These are phyloP conservation scores for Clytia hemisphaerica DNA, from an alignment of 30 jellyfish, hydroid and myxozoan species.

Conservation along the genomic window DNA sequence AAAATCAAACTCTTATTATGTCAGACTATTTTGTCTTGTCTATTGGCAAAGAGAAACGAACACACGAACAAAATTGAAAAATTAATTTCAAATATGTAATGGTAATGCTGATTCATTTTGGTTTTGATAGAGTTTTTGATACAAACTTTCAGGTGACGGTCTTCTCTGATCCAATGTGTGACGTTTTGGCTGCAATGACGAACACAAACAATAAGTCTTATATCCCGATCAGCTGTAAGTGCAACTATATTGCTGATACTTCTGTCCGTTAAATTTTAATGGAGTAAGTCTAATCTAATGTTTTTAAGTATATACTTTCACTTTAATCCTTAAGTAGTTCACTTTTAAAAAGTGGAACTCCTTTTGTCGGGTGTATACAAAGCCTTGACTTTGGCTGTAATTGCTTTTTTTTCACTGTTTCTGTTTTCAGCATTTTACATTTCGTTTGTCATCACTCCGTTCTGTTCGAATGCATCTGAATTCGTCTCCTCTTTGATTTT, in stretches of 20 bases:
- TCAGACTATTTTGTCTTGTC: too few species aligned
- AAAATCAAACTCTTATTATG: too few species aligned
- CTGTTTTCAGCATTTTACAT: slow-evolving; percentile 67
- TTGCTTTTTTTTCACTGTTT: too few species aligned
- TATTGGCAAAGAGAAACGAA: too few species aligned
- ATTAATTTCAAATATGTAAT: too few species aligned
- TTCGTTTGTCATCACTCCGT: slow-evolving; percentile 80
- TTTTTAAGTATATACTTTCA: neutral
- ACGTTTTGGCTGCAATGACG: slow-evolving; percentile 70
- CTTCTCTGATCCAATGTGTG: slow-evolving; percentile 87
- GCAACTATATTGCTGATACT: neutral
- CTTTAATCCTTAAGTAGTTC: neutral
- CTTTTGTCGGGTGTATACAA: neutral
- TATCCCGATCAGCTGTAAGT: slow-evolving; percentile 57
- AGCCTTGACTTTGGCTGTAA: neutral
- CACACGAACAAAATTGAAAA: too few species aligned
- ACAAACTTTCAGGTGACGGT: slow-evolving; percentile 53
- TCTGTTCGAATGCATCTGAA: slow-evolving; percentile 91
- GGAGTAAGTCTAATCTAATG: neutral
- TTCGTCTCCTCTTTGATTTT: slow-evolving; percentile 72
- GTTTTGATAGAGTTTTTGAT: too few species aligned
- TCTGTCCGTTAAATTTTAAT: neutral
- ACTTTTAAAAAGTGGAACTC: neutral
- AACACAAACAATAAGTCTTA: slow-evolving; percentile 51
- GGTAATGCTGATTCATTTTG: too few species aligned